Base-by-base conservation (phyloP, 37 sponge, comb jelly and placozoan genomes). In the Oopsacas minuta region DNA sequence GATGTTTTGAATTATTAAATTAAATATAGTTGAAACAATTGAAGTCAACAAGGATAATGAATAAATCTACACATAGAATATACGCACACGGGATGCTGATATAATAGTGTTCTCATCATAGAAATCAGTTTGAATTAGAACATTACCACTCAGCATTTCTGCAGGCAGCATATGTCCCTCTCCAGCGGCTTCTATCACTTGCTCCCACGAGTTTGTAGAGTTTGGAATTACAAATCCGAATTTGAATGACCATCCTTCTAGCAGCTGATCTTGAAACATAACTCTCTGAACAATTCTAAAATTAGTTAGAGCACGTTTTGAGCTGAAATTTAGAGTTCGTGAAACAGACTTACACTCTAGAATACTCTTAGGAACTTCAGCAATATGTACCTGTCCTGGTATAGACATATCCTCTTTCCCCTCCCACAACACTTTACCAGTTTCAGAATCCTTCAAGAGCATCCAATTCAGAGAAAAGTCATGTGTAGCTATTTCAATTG, bases 191-290 rank as follows among this genome's bases (percentile, higher is more conserved):
- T 93, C 99, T 37, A 97, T 97, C 36, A 97, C 81, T 7, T 94
- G 93, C 89, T 97, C 95, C 99, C 99, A 97, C 0, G 99, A 94
- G 85, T 97, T 97, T 75, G 99, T 97, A 32, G 99, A 97, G 53
- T 88, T 88, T 23, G 95, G 95, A 35, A 97, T 97, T 5, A 97
- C 99, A 89, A 94, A 97, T 8, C 99, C 99, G 89, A 97, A 97
- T 0, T 91, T 88, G 89, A 97, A 97, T 36, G 85, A 84, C 98
- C 99, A 97, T 36, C 99, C 99, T 90, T 97, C 99, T 86, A 97
- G 86, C 15, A 82, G 81, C 34, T 84, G 84, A 20, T 87, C 94
- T 53, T 97, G 94, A 75, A 97, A 93, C 32, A 89, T 46, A 23
- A 97, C 91, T n/a, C 88, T 83, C 84, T 97, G 99, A 82, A 94